These are phyloP conservation scores for Coelogynopora nodosa DNA, from an alignment of 2,888 invertebrate species.

Conservation along the genomic window DNA sequence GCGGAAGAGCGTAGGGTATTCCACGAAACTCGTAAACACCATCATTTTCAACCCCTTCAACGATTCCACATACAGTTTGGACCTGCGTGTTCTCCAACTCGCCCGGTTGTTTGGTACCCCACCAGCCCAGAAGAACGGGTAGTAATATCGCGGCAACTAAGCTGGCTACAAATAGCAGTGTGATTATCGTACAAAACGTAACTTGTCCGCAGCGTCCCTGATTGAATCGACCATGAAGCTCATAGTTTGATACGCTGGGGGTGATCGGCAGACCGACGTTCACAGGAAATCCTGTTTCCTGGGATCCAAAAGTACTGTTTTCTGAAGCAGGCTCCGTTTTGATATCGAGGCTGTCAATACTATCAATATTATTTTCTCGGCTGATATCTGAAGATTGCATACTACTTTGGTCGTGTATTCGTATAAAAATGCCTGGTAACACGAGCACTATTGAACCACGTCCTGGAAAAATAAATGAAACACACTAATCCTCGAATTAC, in stretches of 20 bases:
- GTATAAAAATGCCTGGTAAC: too few species aligned
- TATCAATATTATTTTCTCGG: too few species aligned
- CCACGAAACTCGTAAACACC: conserved; percentile 33
- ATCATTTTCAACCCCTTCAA: conserved; percentile 32
- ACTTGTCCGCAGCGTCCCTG: not conserved
- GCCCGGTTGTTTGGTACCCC: not conserved
- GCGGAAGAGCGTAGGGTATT: conserved; percentile 34
- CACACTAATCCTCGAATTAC: too few species aligned
- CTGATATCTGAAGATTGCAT: too few species aligned
- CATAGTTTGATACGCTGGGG: not conserved
- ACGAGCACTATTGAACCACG: too few species aligned
- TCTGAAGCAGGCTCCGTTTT: not conserved
- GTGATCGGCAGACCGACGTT: not conserved
- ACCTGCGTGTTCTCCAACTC: not conserved
- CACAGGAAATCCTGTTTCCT: not conserved
- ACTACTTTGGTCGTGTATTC: too few species aligned
- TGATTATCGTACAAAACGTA: not conserved
- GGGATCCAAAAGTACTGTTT: not conserved
- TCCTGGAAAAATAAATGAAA: too few species aligned
- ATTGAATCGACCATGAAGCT: not conserved
- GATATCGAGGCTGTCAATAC: not conserved
- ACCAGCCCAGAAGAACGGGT: not conserved
- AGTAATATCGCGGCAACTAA: not conserved
- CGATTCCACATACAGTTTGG: conserved; percentile 9
- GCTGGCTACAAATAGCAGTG: not conserved